Conservation (phyloP, 2,113 vertebrate genomes). For the Daboia siamensis region DNA sequence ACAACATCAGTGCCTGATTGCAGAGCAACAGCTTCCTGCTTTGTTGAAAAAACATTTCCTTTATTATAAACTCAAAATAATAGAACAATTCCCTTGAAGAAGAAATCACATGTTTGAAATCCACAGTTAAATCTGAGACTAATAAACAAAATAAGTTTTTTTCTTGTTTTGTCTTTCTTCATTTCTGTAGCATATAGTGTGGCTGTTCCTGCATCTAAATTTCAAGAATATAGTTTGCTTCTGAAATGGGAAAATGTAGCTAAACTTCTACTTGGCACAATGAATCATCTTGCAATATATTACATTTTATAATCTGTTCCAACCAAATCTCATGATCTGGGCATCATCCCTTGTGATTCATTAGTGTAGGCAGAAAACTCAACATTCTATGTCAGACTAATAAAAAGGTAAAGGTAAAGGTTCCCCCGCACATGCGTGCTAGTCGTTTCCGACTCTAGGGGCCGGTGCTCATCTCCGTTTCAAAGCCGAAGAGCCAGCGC, state of each 20-base stretch:
- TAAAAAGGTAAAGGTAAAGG: no score
- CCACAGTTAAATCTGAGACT: not conserved
- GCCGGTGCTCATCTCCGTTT: no score
- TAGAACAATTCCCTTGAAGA: not conserved
- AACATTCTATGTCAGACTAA: not conserved
- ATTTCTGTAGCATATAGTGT: not conserved
- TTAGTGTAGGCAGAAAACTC: not conserved
- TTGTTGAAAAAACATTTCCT: not conserved
- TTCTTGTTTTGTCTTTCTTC: not conserved
- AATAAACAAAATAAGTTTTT: not conserved
- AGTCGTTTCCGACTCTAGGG: no score
- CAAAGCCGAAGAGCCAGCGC: no score
- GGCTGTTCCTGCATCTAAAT: not conserved
- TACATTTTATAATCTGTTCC: not conserved
- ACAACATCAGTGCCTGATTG: not conserved
- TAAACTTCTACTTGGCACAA: not conserved
- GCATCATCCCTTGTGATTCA: not conserved
- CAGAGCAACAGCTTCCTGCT: not conserved
- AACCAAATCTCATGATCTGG: not conserved
- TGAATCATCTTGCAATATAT: not conserved
- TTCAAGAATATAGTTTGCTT: no score
- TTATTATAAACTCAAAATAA: not conserved
- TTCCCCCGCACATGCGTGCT: no score
- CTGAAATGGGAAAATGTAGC: not conserved
- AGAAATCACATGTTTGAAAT: not conserved